These are phyloP conservation scores for Druon quercuslanigerum DNA, from an alignment of 1,140 invertebrate species.

Conservation along the genomic window DNA sequence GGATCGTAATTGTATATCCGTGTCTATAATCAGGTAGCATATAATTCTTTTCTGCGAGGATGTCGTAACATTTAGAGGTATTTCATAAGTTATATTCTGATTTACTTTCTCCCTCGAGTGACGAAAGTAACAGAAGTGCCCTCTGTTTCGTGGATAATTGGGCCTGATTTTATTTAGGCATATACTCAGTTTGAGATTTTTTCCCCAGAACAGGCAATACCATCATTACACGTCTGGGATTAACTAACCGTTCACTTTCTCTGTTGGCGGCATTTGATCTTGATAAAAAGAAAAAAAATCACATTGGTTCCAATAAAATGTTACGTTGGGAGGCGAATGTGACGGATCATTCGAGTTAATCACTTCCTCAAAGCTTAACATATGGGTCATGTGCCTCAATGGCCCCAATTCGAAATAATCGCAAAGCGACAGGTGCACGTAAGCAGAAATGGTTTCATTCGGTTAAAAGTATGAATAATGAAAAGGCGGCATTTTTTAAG, in stretches of 20 bases:
- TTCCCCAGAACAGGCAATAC: not conserved
- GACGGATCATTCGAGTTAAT: slow-evolving; percentile 19
- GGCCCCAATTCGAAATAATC: not conserved
- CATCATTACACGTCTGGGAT: slow-evolving; percentile 3
- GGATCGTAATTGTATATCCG: too few relatives aligned
- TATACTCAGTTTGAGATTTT: not conserved
- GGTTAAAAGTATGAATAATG: too few relatives aligned
- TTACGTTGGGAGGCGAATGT: not conserved
- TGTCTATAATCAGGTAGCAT: not conserved
- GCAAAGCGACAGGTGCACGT: slow-evolving; percentile 3
- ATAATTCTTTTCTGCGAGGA: not conserved
- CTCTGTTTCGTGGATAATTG: slow-evolving; percentile 23
- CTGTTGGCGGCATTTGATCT: slow-evolving; percentile 5
- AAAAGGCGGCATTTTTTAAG: too few relatives aligned
- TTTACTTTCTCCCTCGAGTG: slow-evolving; percentile 8
- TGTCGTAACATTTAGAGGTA: not conserved
- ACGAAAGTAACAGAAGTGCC: slow-evolving; percentile 4
- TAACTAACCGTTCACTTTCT: not conserved
- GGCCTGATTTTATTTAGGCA: slow-evolving; percentile 4
- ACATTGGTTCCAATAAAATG: not conserved
- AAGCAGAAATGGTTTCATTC: not conserved
- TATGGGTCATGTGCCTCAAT: not conserved
- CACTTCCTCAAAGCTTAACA: slow-evolving; percentile 17
- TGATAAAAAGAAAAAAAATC: slow-evolving; percentile 4
- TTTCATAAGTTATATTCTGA: not conserved